A percentile compares a stretch with the other conserved stretches of the same genome.
Conservation (phyloP, 2,888 invertebrate genomes). For the Molanna angustata region DNA sequence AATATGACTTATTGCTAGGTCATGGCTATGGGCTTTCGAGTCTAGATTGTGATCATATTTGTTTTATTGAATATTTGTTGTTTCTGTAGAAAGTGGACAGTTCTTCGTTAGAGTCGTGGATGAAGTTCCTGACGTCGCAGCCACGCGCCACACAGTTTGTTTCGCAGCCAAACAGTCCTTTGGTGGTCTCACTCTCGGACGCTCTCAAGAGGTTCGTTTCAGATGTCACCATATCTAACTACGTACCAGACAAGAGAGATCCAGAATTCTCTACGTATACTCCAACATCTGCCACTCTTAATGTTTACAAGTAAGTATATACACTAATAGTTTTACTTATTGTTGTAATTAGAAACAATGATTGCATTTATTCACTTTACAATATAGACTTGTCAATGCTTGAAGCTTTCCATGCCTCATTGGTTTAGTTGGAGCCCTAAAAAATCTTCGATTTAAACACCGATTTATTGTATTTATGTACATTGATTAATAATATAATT, state of each 20-base stretch:
- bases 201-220: constrained; percentile 72
- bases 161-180: constrained; percentile 60
- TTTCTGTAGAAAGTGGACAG: constrained; percentile 68
- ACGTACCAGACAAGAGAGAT: constrained; percentile 79
- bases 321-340: not conserved
- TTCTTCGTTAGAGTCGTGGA: constrained; percentile 70
- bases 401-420: too few relatives aligned
- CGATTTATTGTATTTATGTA: too few relatives aligned
- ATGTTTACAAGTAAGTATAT: constrained; percentile 76
- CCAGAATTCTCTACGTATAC: constrained; percentile 93
- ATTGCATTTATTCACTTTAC: not conserved
- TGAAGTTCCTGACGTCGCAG: constrained; percentile 68
- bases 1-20: too few relatives aligned
- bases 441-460: too few relatives aligned
- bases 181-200: constrained; percentile 70
- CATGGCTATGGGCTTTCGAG: too few relatives aligned
- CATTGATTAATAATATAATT: too few relatives aligned
- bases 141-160: constrained; percentile 74
- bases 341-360: too few relatives aligned
- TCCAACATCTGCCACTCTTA: constrained; percentile 72
- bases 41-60: too few relatives aligned
- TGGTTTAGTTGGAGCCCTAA: too few relatives aligned
- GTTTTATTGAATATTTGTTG: too few relatives aligned
- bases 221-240: constrained; percentile 68
- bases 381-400: not conserved